phyloP scores from a whole-genome alignment of 2,113 vertebrate genomes.

The Platycercus adscitus region DNA sequence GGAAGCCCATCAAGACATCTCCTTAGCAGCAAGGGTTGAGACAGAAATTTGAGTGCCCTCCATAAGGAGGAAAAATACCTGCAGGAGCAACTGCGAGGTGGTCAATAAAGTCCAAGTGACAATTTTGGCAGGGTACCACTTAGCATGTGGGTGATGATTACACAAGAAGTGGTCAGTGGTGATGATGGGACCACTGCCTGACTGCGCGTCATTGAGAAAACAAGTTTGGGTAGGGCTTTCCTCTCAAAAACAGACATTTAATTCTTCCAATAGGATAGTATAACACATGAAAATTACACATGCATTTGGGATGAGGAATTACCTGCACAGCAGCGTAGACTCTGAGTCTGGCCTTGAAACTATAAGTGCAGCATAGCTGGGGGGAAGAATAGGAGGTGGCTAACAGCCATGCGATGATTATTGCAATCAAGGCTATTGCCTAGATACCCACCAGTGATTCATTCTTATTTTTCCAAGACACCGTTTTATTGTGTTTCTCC shows the following conservation, averaged over 20 bases:
- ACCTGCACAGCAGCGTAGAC: background rate
- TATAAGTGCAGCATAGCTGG: background rate
- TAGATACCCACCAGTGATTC: conserved; percentile 56
- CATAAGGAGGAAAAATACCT: background rate
- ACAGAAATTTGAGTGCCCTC: background rate
- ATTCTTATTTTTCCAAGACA: conserved; percentile 46
- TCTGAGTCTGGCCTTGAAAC: background rate
- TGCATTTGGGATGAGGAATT: background rate
- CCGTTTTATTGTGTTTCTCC: conserved; percentile 59
- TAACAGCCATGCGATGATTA: conserved; percentile 8
- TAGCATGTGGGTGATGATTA: background rate
- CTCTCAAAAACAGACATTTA: background rate
- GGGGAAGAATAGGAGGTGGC: conserved; percentile 17
- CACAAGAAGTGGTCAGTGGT: background rate
- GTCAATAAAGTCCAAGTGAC: background rate
- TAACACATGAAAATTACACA: background rate
- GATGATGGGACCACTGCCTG: background rate
- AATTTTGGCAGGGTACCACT: background rate
- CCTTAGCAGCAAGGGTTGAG: background rate
- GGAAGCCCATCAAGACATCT: background rate
- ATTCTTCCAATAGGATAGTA: background rate
- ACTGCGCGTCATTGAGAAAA: background rate
- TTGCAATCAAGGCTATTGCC: conserved; percentile 37
- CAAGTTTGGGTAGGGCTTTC: background rate
- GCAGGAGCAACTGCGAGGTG: background rate